Base-by-base conservation (phyloP, 2,888 invertebrate species). In the Leptopterna dolabrata region DNA sequence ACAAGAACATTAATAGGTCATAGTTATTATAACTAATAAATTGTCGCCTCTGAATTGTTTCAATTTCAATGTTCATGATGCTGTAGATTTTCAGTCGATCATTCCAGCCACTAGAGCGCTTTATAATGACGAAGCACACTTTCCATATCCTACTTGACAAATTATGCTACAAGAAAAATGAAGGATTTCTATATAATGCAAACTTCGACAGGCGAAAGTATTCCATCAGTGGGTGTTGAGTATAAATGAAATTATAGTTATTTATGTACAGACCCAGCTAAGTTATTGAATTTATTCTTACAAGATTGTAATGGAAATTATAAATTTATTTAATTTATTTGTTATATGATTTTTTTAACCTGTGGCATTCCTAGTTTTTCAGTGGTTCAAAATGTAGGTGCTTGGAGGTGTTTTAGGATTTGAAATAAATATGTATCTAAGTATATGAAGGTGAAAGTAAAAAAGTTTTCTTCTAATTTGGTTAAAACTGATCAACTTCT, bases 261-360 rank as follows among this genome's bases (percentile, higher is more conserved):
- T 76, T 76, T 45, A 43, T 43, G 45, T 76, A 43, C 16, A 76
- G n/a, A 27, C 76, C 76, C 43, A 43, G n/a, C 76, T 76, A 76
- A 76, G 43, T 76, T 76, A 76, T 76, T 76, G 76, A 76, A 41
- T 76, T 45, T 76, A 76, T 76, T 76, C 76, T 76, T 55, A 55
- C 55, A 55, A 19, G 19, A 55, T 24, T 55, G 55, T 55, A 55
- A 55, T n/a, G 55, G 24, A 55, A 55, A 55, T 55, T 55, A 55
- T 55, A 55, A n/a, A 19, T 55, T 55, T 55, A 55, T 55, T 55
- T 55, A 55, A 55, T 55, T 55, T 19, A 55, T 3, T n/a, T 55
- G 16, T 55, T n/a, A n/a, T 2, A 16, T 55, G 0, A 9, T 55
- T 19, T 55, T 19, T 2, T 2, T 55, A 55, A 9, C 11, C 11